A percentile compares a stretch with the other conserved stretches of the same genome.
These are phyloP conservation scores for Temnothorax curvispinosus DNA, from an alignment of 1,140 invertebrate species.

Conservation along the genomic window DNA sequence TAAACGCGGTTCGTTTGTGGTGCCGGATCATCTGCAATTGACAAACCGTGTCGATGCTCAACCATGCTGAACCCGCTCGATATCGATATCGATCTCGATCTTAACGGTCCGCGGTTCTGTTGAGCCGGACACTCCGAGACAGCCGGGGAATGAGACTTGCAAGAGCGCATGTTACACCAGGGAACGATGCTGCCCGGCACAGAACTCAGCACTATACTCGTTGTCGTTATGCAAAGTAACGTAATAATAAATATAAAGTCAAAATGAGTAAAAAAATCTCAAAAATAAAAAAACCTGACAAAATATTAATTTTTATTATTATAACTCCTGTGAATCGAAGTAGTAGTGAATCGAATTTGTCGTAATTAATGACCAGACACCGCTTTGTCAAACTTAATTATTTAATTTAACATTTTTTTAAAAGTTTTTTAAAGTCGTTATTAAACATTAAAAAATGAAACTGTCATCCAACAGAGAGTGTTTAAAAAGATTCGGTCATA, in stretches of 20 bases:
- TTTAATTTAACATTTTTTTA: neutral
- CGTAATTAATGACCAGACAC: neutral
- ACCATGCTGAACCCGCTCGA: conserved; percentile 20
- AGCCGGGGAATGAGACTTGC: neutral
- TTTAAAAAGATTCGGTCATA: neutral
- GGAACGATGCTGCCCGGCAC: neutral
- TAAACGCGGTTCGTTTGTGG: conserved; percentile 57
- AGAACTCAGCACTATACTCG: neutral
- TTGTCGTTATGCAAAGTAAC: neutral
- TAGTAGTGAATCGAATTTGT: neutral
- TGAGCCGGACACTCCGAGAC: neutral
- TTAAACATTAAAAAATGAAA: neutral
- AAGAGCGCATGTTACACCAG: neutral
- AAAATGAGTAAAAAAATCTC: neutral
- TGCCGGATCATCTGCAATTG: conserved; percentile 52
- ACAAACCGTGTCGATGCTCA: conserved; percentile 54
- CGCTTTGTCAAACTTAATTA: neutral
- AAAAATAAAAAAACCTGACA: neutral
- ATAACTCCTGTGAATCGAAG: neutral
- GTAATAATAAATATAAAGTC: neutral
- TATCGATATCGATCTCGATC: conserved; percentile 38
- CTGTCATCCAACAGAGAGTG: neutral
- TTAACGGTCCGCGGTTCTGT: neutral
- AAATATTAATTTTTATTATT: neutral
- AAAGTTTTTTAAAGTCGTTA: neutral